These are phyloP conservation scores for Gymnothorax javanicus DNA, from an alignment of 2,797 vertebrate species.

Conservation along the genomic window DNA sequence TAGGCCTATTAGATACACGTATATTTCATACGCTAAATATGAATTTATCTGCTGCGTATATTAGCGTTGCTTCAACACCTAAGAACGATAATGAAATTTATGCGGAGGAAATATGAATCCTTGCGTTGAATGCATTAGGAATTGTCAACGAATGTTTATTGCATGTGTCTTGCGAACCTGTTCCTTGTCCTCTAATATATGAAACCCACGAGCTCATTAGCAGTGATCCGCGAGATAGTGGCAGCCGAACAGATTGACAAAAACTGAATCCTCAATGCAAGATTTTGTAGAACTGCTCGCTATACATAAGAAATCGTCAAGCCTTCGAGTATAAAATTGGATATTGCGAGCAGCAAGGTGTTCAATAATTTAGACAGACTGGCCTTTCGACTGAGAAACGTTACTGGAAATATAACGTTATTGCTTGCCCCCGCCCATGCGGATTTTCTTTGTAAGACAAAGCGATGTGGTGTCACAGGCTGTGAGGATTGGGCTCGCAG, in stretches of 20 bases:
- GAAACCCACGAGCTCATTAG: not conserved
- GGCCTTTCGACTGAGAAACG: constrained; percentile 5
- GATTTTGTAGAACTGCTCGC: not conserved
- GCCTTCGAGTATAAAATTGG: not conserved
- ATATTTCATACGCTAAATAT: not conserved
- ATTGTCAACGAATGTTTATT: not conserved
- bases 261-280: not conserved
- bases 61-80: not conserved
- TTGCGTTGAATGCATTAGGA: not conserved
- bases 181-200: not conserved
- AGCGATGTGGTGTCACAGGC: constrained; percentile 12
- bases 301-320: not conserved
- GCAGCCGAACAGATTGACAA: not conserved
- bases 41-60: not conserved
- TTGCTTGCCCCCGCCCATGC: constrained; percentile 35
- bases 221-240: not conserved
- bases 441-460: constrained; percentile 28
- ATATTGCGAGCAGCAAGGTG: not conserved
- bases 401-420: not conserved
- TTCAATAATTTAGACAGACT: constrained; percentile 20
- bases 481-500: constrained; percentile 15
- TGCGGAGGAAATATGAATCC: not conserved
- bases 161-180: not conserved
- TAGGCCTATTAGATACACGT: not conserved
- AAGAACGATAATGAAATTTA: not conserved